Evolutionary conservation across 2,797 vertebrate genomes (phyloP).

Genomic region (Dipus sagitta): DNA sequence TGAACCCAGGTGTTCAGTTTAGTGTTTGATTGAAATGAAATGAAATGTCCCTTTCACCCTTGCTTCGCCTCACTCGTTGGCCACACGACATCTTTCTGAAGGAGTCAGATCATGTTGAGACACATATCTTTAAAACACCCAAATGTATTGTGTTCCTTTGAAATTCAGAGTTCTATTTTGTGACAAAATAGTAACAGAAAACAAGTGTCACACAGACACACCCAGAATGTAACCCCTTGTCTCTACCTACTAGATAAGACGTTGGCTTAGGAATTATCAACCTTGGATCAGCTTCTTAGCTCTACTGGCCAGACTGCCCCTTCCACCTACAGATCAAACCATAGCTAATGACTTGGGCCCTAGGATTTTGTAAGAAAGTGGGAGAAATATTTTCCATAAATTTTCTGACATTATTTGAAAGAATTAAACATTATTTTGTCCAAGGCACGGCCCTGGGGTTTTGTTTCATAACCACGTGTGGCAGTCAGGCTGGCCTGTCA

Average conservation of each 20-base stretch:
- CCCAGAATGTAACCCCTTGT: neutral
- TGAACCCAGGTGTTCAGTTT: neutral
- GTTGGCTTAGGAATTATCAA: neutral
- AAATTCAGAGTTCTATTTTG: slow-evolving; percentile 26
- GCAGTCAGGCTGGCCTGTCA: no score
- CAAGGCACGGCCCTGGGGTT: neutral
- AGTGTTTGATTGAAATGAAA: neutral
- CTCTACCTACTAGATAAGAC: neutral
- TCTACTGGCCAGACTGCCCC: neutral
- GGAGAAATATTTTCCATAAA: neutral
- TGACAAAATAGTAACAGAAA: slow-evolving; percentile 1
- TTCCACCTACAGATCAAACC: slow-evolving; percentile 1
- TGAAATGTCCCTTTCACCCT: neutral
- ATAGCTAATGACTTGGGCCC: neutral
- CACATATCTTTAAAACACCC: slow-evolving; percentile 17
- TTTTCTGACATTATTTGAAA: slow-evolving; percentile 34
- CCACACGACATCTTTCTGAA: neutral
- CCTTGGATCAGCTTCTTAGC: slow-evolving; percentile 7
- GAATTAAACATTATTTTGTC: neutral
- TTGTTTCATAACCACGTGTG: neutral
- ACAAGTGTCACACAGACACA: neutral
- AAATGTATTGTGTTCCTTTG: neutral
- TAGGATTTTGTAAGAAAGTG: slow-evolving; percentile 23
- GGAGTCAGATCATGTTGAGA: neutral
- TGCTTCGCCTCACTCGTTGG: neutral